Evolutionary conservation across 2,888 invertebrate species (phyloP), one percentile per base, ranked within the genome.

Genomic region (Hemaris fuciformis): DNA sequence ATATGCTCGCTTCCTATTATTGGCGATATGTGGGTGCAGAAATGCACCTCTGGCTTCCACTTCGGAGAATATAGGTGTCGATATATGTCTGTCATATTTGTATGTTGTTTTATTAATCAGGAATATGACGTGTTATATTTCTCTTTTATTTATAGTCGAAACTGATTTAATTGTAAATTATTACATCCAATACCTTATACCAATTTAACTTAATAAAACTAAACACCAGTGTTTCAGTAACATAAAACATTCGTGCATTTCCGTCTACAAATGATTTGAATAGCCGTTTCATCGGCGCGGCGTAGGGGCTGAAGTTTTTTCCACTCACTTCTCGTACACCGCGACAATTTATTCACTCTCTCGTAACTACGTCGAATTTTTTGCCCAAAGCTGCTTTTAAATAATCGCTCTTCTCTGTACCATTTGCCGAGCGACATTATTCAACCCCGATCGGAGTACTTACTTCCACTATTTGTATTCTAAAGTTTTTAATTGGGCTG

Each of bases 271-370:
- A 27, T 27, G 5, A 27, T 48, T 27, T 48, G 25, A 48, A 48
- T 48, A n/a, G 13, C 48, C 25, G n/a, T 25, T 25, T 23, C 23
- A n/a, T n/a, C 2, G 48, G 13, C 3, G 25, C 27, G 7, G 15
- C 27, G 7, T 38, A n/a, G n/a, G 23, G n/a, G n/a, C n/a, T n/a
- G n/a, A n/a, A 25, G 62, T 66, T 71, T 74, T 74, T 72, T 67
- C 56, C 43, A 43, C 62, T 63, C 63, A 20, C 60, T 38, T 38
- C 38, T 70, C 64, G 68, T 66, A 67, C 62, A 70, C 76, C 70
- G 67, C 76, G 76, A 77, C 85, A 79, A 87, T 87, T 84, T 88
- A 87, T 88, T 85, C 80, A 79, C 74, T 73, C 75, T 76, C 80
- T 80, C 82, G 73, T 85, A 83, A 85, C 83, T 77, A 74, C 67